A percentile compares a stretch with the other conserved stretches of the same genome.
Conservation (phyloP, 2,888 invertebrate genomes). For the Pterobdella sp. region DNA sequence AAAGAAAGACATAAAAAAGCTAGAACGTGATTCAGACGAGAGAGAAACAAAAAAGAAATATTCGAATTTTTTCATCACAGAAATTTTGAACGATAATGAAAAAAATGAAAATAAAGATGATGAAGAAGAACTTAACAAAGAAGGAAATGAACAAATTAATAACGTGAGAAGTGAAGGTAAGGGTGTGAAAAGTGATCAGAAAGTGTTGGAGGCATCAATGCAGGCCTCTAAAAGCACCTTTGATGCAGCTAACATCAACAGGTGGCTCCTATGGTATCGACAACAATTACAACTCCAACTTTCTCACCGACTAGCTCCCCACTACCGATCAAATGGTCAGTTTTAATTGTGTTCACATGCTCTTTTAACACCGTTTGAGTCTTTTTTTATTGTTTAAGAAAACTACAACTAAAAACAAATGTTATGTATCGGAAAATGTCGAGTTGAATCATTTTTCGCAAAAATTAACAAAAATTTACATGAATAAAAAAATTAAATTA, state of each 20-base stretch:
- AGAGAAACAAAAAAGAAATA: slow-evolving; percentile 20
- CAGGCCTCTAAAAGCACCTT: not conserved
- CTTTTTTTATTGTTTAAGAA: not conserved
- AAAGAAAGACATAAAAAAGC: not conserved
- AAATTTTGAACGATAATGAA: slow-evolving; percentile 17
- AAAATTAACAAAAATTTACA: no score
- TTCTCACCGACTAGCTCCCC: not conserved
- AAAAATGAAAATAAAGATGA: not conserved
- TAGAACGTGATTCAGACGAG: not conserved
- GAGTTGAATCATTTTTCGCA: no score
- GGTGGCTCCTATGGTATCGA: slow-evolving; percentile 12
- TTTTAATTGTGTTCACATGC: not conserved
- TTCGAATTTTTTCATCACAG: slow-evolving; percentile 23
- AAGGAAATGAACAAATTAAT: not conserved
- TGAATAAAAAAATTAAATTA: no score
- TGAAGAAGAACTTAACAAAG: not conserved
- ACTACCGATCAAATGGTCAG: slow-evolving; percentile 10
- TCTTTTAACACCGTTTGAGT: not conserved
- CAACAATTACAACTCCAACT: slow-evolving; percentile 5
- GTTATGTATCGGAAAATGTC: no score
- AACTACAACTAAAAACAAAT: not conserved
- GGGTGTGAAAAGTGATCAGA: not conserved
- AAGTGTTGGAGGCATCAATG: not conserved
- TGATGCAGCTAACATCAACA: not conserved
- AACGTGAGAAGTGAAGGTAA: not conserved